phyloP scores from a whole-genome alignment of 2,797 vertebrate species.

The Capromys pilorides region DNA sequence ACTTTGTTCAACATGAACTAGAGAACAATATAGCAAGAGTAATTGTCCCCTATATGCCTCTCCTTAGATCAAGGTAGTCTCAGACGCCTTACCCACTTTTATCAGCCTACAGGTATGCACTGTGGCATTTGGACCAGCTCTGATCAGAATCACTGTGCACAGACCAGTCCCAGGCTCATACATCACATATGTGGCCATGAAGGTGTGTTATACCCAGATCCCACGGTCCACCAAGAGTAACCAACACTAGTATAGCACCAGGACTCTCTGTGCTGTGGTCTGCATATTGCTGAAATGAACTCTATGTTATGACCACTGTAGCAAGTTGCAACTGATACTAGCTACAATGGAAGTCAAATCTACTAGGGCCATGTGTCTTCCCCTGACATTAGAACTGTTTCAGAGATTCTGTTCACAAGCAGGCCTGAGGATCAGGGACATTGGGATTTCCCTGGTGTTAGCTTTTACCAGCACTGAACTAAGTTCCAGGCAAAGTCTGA shows the following conservation, averaged over 20 bases:
- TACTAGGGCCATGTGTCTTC: not conserved
- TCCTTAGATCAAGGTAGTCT: not conserved
- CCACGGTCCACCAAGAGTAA: not conserved
- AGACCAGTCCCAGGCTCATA: not conserved
- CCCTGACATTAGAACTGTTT: not conserved
- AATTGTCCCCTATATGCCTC: not conserved
- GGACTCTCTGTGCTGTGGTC: too few relatives aligned
- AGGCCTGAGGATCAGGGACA: rapidly evolving
- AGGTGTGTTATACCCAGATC: not conserved
- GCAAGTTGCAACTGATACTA: not conserved
- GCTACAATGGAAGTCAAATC: not conserved
- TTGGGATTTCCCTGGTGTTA: not conserved
- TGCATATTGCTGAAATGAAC: not conserved
- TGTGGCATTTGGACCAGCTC: not conserved
- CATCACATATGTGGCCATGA: not conserved
- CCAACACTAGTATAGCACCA: not conserved
- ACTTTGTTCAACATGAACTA: not conserved
- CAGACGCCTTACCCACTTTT: not conserved
- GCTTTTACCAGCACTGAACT: not conserved
- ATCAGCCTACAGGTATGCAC: too few relatives aligned
- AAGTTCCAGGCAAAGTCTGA: not conserved
- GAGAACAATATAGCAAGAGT: not conserved
- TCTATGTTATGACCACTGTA: not conserved
- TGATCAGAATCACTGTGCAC: not conserved
- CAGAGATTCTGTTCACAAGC: not conserved